Evolutionary conservation across 2,113 vertebrate genomes (phyloP).

Genomic region (Erythrocercus mccallii): DNA sequence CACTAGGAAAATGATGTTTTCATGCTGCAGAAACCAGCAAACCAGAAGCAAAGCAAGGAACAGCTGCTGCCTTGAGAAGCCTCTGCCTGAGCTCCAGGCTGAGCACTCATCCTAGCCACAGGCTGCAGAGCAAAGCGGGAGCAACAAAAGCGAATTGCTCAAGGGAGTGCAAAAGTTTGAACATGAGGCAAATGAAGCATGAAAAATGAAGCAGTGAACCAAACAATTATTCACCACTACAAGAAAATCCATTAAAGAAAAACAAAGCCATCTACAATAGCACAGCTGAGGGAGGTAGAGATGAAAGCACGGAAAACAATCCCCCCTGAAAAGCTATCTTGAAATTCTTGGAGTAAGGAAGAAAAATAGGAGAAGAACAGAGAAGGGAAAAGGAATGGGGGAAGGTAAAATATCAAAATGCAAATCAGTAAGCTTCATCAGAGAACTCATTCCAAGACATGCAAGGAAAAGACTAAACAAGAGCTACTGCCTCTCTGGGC

Average conservation of each 20-base stretch:
- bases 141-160: constrained; percentile 57
- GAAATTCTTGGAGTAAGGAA: background rate
- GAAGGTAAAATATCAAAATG: constrained; percentile 40
- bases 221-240: constrained; percentile 63
- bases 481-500: background rate
- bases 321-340: constrained; percentile 26
- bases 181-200: constrained; percentile 61
- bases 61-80: constrained; percentile 46
- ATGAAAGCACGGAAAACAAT: constrained; percentile 40
- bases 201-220: constrained; percentile 58
- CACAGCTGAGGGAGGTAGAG: constrained; percentile 27
- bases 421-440: constrained; percentile 20
- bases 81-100: constrained; percentile 23
- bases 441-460: background rate
- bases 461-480: constrained; percentile 18
- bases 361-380: background rate
- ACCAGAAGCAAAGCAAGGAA: constrained; percentile 39
- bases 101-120: constrained; percentile 11
- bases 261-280: constrained; percentile 57
- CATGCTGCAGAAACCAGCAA: constrained; percentile 30
- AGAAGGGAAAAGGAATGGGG: background rate
- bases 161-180: constrained; percentile 64
- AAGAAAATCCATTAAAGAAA: constrained; percentile 67
- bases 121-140: constrained; percentile 41
- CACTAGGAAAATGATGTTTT: background rate